phyloP scores from a whole-genome alignment of 2,888 invertebrate genomes.

The Stramonita haemastoma region DNA sequence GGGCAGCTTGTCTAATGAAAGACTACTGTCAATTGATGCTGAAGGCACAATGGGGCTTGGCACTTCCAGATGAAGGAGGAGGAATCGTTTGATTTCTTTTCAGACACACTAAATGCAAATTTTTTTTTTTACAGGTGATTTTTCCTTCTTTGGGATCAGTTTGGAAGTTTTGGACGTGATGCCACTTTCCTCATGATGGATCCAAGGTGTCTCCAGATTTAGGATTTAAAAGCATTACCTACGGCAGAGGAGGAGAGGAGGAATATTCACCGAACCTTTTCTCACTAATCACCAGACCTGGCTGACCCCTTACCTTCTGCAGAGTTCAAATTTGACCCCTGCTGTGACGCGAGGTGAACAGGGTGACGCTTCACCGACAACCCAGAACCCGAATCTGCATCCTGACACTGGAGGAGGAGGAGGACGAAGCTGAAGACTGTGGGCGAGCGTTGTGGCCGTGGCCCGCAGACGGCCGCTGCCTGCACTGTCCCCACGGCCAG shows the following conservation, averaged over 20 bases:
- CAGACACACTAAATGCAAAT: slow-evolving; percentile 62
- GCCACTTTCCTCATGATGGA: slow-evolving; percentile 40
- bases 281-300: not conserved
- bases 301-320: slow-evolving; percentile 23
- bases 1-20: slow-evolving; percentile 46
- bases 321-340: not conserved
- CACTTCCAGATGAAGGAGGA: slow-evolving; percentile 70
- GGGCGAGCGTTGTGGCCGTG: not conserved
- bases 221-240: not conserved
- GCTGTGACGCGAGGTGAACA: not conserved
- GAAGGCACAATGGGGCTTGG: slow-evolving; percentile 65
- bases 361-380: slow-evolving; percentile 45
- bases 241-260: not conserved
- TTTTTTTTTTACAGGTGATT: slow-evolving; percentile 54
- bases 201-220: not conserved
- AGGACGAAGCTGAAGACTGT: not conserved
- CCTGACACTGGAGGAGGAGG: not conserved
- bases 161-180: too few relatives aligned
- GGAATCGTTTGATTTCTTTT: slow-evolving; percentile 55
- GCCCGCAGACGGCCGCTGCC: not conserved
- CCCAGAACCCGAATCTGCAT: not conserved
- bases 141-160: slow-evolving; percentile 8
- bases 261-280: not conserved
- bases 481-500: not conserved
- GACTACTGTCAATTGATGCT: not conserved